Base-by-base conservation (phyloP, 1,140 invertebrate genomes). In the Brachionus angularis region DNA sequence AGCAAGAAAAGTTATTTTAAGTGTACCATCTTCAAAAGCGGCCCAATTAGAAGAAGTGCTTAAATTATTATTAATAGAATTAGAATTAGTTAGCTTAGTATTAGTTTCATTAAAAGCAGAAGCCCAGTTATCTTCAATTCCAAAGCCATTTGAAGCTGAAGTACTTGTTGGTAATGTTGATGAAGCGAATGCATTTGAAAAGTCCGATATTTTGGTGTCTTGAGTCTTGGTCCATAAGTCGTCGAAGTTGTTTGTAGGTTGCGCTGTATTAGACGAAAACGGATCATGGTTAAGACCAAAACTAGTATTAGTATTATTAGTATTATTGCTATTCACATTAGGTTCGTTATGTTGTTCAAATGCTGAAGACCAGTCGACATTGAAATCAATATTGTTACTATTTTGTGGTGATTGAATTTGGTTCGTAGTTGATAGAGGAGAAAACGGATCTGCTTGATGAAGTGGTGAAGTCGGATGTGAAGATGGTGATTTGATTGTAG, bases 291-390 rank as follows among this genome's bases (percentile, higher is more conserved):
- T 34, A 42, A 58, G 3, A 7, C 53, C 53, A 14, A 58, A 58
- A 12, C 53, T 34, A 5, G 23, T 36, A 29, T 25, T 58, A 25
- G n/a, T n/a, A n/a, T n/a, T n/a, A n/a, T n/a, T n/a, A n/a, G n/a
- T n/a, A n/a, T n/a, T n/a, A n/a, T n/a, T n/a, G n/a, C n/a, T n/a
- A n/a, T n/a, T n/a, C n/a, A n/a, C n/a, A n/a, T n/a, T n/a, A n/a
- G 33, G 25, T 58, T 58, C 53, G 39, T 39, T 39, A 23, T 18
- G 53, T 27, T 50, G 42, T 33, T 67, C 62, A 18, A 67, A 67
- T 25, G 62, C 42, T 14, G 42, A 47, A 31, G 62, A 29, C 62
- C 62, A 67, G n/a, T 67, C 34, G 12, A 55, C 52, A 55, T 55
- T 55, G 21, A 55, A 55, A 34, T 55, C 21, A 2, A 12, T 33